phyloP scores from a whole-genome alignment of 2,113 vertebrate species.

The Gadus macrocephalus region DNA sequence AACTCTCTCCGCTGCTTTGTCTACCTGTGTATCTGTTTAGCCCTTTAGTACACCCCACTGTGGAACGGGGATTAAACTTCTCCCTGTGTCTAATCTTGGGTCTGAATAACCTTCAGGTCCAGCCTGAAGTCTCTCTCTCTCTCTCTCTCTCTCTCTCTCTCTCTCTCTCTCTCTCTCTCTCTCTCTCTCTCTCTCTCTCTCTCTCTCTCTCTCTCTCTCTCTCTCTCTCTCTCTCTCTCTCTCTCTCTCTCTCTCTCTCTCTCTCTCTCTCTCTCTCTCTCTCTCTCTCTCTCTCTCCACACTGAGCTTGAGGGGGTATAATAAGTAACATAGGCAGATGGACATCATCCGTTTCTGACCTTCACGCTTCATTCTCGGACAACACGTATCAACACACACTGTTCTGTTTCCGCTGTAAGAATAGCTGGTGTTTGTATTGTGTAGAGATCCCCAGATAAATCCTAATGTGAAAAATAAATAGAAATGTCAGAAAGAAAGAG shows the following conservation, averaged over 20 bases:
- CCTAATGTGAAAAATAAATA: constrained; percentile 17
- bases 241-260: constrained; percentile 46
- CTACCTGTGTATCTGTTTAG: constrained; percentile 73
- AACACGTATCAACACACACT: constrained; percentile 33
- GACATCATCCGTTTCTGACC: constrained; percentile 55
- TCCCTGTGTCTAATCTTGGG: constrained; percentile 51
- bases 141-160: constrained; percentile 45
- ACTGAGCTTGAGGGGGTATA: constrained; percentile 33
- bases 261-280: constrained; percentile 41
- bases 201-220: constrained; percentile 40
- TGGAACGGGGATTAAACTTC: constrained; percentile 69
- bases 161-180: constrained; percentile 38
- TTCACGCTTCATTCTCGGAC: constrained; percentile 61
- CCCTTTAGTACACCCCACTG: constrained; percentile 70
- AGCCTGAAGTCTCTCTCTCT: constrained; percentile 50
- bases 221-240: constrained; percentile 45
- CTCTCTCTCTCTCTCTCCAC: constrained; percentile 44
- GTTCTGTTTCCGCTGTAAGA: neutral
- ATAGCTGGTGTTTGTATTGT: constrained; percentile 22
- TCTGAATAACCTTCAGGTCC: constrained; percentile 66
- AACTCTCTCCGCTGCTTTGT: constrained; percentile 63
- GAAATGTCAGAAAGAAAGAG: neutral
- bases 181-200: constrained; percentile 44
- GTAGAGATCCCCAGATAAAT: constrained; percentile 29
- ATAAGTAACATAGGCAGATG: constrained; percentile 60